Evolutionary conservation across 2,888 invertebrate genomes (phyloP).

Genomic region (Pristionchus maxplancki): DNA sequence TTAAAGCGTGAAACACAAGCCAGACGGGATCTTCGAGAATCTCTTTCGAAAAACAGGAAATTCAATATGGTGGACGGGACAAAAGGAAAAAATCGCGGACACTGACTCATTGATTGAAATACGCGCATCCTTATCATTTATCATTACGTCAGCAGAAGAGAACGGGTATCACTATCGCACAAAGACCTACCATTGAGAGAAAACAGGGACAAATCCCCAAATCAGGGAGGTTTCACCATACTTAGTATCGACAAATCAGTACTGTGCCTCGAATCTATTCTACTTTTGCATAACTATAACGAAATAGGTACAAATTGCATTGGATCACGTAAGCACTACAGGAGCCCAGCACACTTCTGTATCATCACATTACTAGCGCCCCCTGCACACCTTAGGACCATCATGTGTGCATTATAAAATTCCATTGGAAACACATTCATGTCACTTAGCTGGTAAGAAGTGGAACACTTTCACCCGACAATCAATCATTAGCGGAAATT

Average conservation of each 20-base stretch:
- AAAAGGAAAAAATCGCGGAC: background rate
- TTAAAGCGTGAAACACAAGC: background rate
- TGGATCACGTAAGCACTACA: background rate
- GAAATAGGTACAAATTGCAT: too few species aligned
- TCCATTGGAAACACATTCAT: too few species aligned
- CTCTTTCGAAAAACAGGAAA: constrained; percentile 19
- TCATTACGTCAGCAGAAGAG: background rate
- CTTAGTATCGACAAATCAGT: background rate
- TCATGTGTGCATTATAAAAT: too few species aligned
- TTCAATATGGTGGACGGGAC: background rate
- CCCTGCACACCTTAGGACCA: too few species aligned
- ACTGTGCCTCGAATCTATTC: background rate
- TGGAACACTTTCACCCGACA: too few species aligned
- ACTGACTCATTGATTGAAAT: constrained; percentile 5
- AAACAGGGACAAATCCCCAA: background rate
- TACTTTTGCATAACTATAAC: background rate
- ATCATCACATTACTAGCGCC: too few species aligned
- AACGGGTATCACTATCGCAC: constrained; percentile 2
- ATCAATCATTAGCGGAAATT: too few species aligned
- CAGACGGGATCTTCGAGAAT: background rate
- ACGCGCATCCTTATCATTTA: background rate
- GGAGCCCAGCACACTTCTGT: too few species aligned
- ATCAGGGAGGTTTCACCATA: background rate
- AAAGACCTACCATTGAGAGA: background rate
- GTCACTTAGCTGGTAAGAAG: too few species aligned